Evolutionary conservation across 2,113 vertebrate genomes (phyloP), one percentile per base, ranked within the genome.

Genomic region (Boulengeromyrus knoepffleri): DNA sequence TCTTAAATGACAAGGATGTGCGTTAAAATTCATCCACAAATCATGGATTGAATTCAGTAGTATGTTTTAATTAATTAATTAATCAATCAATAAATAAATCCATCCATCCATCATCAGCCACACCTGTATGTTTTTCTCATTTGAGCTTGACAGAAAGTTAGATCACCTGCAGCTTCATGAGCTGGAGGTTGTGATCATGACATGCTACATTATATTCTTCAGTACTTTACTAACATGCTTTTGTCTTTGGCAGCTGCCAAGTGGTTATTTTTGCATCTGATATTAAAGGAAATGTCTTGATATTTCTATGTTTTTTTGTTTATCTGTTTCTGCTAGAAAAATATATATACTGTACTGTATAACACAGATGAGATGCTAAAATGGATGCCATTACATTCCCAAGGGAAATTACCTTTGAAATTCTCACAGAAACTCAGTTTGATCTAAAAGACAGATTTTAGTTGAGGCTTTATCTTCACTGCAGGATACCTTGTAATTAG

Each of bases 91-190:
- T 13, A 12, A 70, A 31, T 31, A 5, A 70, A 31, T 70, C n/a
- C 8, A 31, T 27, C n/a, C 62, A 31, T 31, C 62, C n/a, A 27
- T 27, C 62, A 86, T 47, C n/a, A n/a, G 84, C 84, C 39, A 86
- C 21, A 2, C 6, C n/a, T 86, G 47, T 13, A 24, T 17, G 13
- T 50, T 86, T 13, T 85, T 85, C 24, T 45, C 45, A n/a, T 47
- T 12, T 85, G 17, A 58, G 24, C 58, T 49, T 88, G 90, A 90
- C 90, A 89, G 58, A 62, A 90, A 91, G 88, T 89, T 66, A 87
- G 90, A 88, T 89, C 87, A 90, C 91, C 92, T 88, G 89, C 88
- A 80, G 89, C 83, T 91, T 91, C 91, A 91, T 89, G 17, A 53
- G 52, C 52, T 53, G 52, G 52, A 53, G 17, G 52, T 53, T 19